These are phyloP conservation scores for Muricea muricata DNA, from an alignment of 92 coral and sea anemone genomes.

Conservation along the genomic window DNA sequence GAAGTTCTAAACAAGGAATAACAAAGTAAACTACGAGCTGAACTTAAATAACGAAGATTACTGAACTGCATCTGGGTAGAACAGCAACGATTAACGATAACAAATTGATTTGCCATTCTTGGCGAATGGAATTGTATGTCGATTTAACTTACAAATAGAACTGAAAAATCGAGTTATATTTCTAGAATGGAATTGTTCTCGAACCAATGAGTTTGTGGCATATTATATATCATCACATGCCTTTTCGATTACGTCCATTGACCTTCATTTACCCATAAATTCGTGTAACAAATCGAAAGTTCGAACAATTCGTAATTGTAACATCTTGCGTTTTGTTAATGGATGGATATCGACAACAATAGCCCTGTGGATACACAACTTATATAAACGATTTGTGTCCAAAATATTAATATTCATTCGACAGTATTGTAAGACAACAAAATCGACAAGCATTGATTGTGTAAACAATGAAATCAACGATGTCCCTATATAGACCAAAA, in stretches of 20 bases:
- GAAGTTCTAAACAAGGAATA: not conserved
- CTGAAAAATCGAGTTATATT: not conserved
- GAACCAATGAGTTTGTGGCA: not conserved
- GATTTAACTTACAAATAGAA: not conserved
- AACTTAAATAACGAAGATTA: not conserved
- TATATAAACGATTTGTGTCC: not conserved
- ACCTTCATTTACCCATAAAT: conserved; percentile 4
- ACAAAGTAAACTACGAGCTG: not conserved
- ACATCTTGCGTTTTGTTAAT: not conserved
- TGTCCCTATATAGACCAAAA: not conserved
- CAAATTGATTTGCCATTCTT: not conserved
- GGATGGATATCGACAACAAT: not conserved
- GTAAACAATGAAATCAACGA: not conserved
- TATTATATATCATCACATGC: conserved; percentile 5
- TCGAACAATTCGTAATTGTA: not conserved
- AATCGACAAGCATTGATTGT: not conserved
- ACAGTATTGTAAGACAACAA: not conserved
- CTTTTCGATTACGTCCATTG: conserved; percentile 3
- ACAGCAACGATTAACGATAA: not conserved
- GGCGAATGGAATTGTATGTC: not conserved
- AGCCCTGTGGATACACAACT: not conserved
- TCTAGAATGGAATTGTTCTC: not conserved
- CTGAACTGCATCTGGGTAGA: not conserved
- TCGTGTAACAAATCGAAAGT: not conserved
- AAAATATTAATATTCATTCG: not conserved